Percentiles rank a stretch among this genome's conserved stretches.
Conservation (phyloP, 2,797 vertebrate species). For the Tenualosa ilisha region DNA sequence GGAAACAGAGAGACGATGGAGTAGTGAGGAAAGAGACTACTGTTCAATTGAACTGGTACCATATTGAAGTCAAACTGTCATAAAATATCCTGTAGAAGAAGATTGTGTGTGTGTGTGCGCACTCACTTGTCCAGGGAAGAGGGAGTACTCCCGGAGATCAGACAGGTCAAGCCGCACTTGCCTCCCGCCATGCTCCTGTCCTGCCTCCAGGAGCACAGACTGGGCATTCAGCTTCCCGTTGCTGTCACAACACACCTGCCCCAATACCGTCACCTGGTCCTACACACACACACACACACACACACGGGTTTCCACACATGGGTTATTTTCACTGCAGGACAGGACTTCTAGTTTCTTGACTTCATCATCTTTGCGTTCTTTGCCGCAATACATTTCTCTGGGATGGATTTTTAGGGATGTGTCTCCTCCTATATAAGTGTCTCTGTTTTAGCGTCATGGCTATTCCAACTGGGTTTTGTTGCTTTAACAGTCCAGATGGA, state of each 20-base stretch:
- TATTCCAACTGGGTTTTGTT: too few species aligned
- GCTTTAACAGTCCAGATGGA: too few species aligned
- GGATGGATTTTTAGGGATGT: too few species aligned
- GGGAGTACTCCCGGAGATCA: slow-evolving; percentile 85
- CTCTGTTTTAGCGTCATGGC: too few species aligned
- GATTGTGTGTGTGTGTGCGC: background rate
- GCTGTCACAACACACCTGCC: slow-evolving; percentile 89
- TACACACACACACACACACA: slow-evolving; percentile 48
- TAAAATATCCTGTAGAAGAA: too few species aligned
- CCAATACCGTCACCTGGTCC: slow-evolving; percentile 82
- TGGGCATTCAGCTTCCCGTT: slow-evolving; percentile 89
- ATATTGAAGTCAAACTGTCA: too few species aligned
- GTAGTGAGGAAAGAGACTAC: background rate
- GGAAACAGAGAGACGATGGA: background rate
- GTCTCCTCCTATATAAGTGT: too few species aligned
- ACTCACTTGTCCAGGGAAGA: slow-evolving; percentile 94
- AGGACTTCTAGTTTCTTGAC: too few species aligned
- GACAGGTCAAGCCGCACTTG: slow-evolving; percentile 85
- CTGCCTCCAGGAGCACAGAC: slow-evolving; percentile 86
- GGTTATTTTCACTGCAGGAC: too few species aligned
- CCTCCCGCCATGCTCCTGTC: slow-evolving; percentile 80
- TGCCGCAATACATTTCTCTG: too few species aligned
- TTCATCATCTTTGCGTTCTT: too few species aligned
- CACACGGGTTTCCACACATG: background rate
- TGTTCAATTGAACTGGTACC: background rate